Evolutionary conservation across 2,888 invertebrate species (phyloP).

Genomic region (Mechanitis mazaeus): DNA sequence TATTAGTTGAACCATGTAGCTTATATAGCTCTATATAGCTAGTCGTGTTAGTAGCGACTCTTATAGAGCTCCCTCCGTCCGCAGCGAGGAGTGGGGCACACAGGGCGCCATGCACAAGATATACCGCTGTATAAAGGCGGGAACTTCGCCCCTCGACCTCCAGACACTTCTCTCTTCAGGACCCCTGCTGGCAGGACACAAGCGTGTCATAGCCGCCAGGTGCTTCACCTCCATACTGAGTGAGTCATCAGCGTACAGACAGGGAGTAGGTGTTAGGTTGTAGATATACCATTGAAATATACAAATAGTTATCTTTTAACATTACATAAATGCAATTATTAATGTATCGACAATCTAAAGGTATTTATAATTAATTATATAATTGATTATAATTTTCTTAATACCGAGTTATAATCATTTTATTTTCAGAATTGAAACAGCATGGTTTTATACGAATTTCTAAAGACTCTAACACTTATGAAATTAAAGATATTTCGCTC

Average conservation of each 20-base stretch:
- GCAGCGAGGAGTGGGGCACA: conserved; percentile 61
- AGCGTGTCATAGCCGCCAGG: conserved; percentile 46
- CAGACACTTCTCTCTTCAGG: conserved; percentile 40
- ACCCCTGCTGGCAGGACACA: conserved; percentile 41
- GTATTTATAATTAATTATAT: too few relatives aligned
- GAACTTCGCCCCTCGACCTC: conserved; percentile 37
- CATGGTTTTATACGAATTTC: conserved; percentile 48
- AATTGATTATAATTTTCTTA: too few relatives aligned
- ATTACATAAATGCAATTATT: too few relatives aligned
- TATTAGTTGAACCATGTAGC: too few relatives aligned
- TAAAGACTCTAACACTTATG: conserved; percentile 48
- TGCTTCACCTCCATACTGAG: conserved; percentile 62
- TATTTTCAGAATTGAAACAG: conserved; percentile 57
- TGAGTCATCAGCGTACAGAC: conserved; percentile 35
- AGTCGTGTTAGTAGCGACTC: too few relatives aligned
- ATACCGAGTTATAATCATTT: conserved; percentile 6
- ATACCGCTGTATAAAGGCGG: conserved; percentile 31
- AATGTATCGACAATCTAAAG: too few relatives aligned
- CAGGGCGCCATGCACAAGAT: conserved; percentile 62
- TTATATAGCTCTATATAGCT: too few relatives aligned
- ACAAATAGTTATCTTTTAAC: too few relatives aligned
- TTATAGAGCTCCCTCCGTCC: conserved; percentile 8
- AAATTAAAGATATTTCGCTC: conserved; percentile 47
- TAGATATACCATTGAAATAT: too few relatives aligned
- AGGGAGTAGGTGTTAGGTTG: too few relatives aligned